Evolutionary conservation across 2,888 invertebrate genomes (phyloP).

Genomic region (Apeira syringaria): DNA sequence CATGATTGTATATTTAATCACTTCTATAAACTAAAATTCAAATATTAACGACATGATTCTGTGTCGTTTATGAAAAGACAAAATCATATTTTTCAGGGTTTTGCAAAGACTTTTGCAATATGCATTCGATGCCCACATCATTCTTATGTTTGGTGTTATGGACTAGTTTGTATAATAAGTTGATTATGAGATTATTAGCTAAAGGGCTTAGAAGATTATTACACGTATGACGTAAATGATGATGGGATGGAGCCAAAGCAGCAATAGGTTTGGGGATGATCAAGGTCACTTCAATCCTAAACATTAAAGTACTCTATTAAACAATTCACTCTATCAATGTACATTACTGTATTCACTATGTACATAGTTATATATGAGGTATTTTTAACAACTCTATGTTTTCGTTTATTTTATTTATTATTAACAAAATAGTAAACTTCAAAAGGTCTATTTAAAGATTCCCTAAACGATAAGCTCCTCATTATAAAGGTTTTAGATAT

Average conservation of each 20-base stretch:
- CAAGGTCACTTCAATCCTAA: slow-evolving; percentile 82
- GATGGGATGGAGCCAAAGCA: slow-evolving; percentile 69
- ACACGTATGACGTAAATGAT: slow-evolving; percentile 38
- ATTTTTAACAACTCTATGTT: slow-evolving; percentile 63
- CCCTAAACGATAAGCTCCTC: slow-evolving; percentile 78
- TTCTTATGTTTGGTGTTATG: too few species aligned
- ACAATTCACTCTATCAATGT: slow-evolving; percentile 54
- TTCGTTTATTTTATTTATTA: slow-evolving; percentile 38
- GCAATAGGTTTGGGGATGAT: slow-evolving; percentile 73
- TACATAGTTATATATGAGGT: slow-evolving; percentile 65
- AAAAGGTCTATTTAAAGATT: slow-evolving; percentile 59
- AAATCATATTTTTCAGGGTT: too few species aligned
- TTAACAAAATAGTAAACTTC: slow-evolving; percentile 46
- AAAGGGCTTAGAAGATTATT: slow-evolving; percentile 44
- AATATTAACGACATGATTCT: too few species aligned
- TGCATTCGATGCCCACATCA: too few species aligned
- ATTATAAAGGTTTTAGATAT: slow-evolving; percentile 31
- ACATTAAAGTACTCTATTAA: slow-evolving; percentile 68
- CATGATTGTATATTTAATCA: too few species aligned
- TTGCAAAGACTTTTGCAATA: too few species aligned
- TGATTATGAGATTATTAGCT: slow-evolving; percentile 5
- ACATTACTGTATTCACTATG: slow-evolving; percentile 50
- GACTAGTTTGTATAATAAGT: too few species aligned
- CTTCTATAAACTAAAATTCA: too few species aligned
- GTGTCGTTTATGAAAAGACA: too few species aligned